Evolutionary conservation across 2,797 vertebrate species (phyloP).

Genomic region (Tenualosa thibaudeaui): DNA sequence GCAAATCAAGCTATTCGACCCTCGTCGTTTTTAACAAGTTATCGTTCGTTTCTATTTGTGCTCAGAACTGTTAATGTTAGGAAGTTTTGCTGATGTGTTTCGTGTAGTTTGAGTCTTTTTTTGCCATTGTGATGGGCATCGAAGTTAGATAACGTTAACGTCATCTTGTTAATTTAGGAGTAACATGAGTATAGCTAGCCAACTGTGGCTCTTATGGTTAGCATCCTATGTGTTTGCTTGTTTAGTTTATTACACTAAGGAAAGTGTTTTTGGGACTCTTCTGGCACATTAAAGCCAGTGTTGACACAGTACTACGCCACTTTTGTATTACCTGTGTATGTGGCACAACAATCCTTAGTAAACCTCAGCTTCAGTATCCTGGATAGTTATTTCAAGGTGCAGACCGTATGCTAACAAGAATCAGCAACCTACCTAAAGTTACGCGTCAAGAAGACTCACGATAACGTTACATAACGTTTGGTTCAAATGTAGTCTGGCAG

Average conservation of each 20-base stretch:
- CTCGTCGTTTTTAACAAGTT: background rate
- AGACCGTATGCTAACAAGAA: background rate
- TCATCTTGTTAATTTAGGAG: background rate
- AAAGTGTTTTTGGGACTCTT: background rate
- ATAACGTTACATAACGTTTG: background rate
- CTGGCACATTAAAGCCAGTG: background rate
- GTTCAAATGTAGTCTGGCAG: background rate
- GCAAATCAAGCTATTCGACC: background rate
- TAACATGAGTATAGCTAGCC: background rate
- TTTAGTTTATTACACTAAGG: background rate
- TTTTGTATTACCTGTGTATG: background rate
- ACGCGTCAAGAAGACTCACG: background rate
- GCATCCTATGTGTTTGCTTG: background rate
- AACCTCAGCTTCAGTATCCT: background rate
- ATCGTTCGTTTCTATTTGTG: background rate
- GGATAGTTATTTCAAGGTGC: constrained; percentile 6
- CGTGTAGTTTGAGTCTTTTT: background rate
- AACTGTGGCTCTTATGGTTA: background rate
- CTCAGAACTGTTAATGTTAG: background rate
- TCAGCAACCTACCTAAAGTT: background rate
- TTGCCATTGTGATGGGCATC: background rate
- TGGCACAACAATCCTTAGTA: background rate
- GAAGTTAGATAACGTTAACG: background rate
- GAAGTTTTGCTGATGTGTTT: background rate
- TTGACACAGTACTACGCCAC: background rate